Percentiles rank a stretch among this genome's conserved stretches.
These are phyloP conservation scores for Podotricha telesiphe DNA, from an alignment of 2,888 invertebrate genomes.

Conservation along the genomic window DNA sequence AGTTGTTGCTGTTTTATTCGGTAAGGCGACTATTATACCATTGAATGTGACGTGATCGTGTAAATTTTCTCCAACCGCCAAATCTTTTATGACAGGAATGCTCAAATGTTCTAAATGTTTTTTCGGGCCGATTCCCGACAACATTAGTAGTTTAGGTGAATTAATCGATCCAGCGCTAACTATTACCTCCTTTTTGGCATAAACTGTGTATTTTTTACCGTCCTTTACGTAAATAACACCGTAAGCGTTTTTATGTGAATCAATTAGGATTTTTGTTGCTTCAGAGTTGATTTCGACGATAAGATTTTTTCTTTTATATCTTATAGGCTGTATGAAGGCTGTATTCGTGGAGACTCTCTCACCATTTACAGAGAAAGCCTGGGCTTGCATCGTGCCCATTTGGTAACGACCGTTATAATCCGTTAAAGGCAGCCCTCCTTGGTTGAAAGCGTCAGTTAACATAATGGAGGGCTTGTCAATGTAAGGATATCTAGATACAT, in stretches of 20 bases:
- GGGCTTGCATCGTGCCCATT: constrained; percentile 83
- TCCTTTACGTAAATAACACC: constrained; percentile 59
- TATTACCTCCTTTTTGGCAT: constrained; percentile 67
- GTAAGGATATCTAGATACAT: constrained; percentile 84
- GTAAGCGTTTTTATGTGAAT: constrained; percentile 64
- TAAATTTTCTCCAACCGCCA: constrained; percentile 68
- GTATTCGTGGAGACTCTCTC: constrained; percentile 84
- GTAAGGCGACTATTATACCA: constrained; percentile 77
- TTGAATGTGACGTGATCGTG: constrained; percentile 73
- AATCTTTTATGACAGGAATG: constrained; percentile 58
- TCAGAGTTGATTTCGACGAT: constrained; percentile 77
- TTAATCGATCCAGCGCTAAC: constrained; percentile 64
- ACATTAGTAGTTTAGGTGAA: constrained; percentile 65
- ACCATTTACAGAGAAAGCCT: constrained; percentile 82
- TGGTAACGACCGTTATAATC: constrained; percentile 83
- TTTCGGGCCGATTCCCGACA: constrained; percentile 69
- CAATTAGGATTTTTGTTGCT: constrained; percentile 82
- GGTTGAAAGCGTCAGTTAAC: constrained; percentile 81
- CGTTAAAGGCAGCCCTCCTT: constrained; percentile 81
- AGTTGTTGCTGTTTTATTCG: constrained; percentile 75
- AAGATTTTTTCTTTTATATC: constrained; percentile 79
- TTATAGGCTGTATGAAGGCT: constrained; percentile 86
- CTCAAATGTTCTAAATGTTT: constrained; percentile 55
- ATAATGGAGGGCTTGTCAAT: constrained; percentile 81
- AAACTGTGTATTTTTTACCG: constrained; percentile 50